Evolutionary conservation across 2,888 invertebrate species (phyloP).

Genomic region (Tetanocera ferruginea): DNA sequence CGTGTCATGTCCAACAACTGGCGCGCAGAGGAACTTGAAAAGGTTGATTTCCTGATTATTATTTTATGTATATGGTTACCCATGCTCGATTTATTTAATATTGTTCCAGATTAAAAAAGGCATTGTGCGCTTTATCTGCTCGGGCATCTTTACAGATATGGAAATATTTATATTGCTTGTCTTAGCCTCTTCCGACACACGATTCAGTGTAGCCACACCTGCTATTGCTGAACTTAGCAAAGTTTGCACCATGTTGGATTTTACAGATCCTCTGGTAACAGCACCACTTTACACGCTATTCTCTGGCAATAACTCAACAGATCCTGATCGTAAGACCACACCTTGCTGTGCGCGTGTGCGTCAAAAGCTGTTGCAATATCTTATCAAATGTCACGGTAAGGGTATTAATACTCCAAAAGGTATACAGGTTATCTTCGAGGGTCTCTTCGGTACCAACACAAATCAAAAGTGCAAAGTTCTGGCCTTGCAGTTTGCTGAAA

Average conservation of each 20-base stretch:
- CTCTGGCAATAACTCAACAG: slow-evolving; percentile 70
- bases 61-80: too few species aligned
- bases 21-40: slow-evolving; percentile 85
- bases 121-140: slow-evolving; percentile 84
- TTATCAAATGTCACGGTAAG: slow-evolving; percentile 80
- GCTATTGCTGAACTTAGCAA: slow-evolving; percentile 89
- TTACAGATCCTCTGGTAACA: slow-evolving; percentile 79
- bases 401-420: slow-evolving; percentile 84
- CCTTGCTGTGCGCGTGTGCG: slow-evolving; percentile 88
- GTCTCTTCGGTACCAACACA: slow-evolving; percentile 85
- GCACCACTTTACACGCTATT: slow-evolving; percentile 85
- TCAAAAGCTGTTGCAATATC: slow-evolving; percentile 86
- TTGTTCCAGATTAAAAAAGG: slow-evolving; percentile 78
- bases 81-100: too few species aligned
- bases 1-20: slow-evolving; percentile 80
- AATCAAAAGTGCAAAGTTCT: slow-evolving; percentile 85
- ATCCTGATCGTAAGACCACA: slow-evolving; percentile 79
- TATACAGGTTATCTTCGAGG: slow-evolving; percentile 91
- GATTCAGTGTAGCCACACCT: slow-evolving; percentile 89
- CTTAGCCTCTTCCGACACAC: slow-evolving; percentile 89
- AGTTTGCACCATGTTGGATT: slow-evolving; percentile 80
- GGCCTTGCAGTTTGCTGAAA: slow-evolving; percentile 85
- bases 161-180: slow-evolving; percentile 84
- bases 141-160: slow-evolving; percentile 81
- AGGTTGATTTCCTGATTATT: slow-evolving; percentile 69